Conservation (phyloP, 2,797 vertebrate species). For the Cichlasoma orientale region DNA sequence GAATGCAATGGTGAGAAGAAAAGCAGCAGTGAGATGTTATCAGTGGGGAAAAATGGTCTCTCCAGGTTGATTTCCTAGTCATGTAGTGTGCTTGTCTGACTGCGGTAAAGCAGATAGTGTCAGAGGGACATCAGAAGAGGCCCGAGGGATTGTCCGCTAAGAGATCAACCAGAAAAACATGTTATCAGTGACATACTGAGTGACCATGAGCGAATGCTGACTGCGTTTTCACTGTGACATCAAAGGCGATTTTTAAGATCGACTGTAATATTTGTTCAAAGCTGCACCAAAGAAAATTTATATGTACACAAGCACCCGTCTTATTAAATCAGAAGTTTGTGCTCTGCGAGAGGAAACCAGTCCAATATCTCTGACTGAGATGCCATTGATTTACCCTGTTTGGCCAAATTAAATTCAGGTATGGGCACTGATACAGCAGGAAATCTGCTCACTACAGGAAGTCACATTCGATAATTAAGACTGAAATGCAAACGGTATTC, state of each 20-base stretch:
- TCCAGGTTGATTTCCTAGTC: conserved; percentile 69
- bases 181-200: conserved; percentile 46
- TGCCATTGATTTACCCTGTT: conserved; percentile 40
- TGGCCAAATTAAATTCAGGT: conserved; percentile 46
- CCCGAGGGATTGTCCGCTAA: conserved; percentile 40
- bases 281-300: neutral
- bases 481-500: conserved; percentile 32
- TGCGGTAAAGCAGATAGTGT: conserved; percentile 63
- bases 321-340: conserved; percentile 39
- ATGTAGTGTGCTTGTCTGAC: conserved; percentile 56
- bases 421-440: conserved; percentile 25
- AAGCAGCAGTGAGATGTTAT: conserved; percentile 58
- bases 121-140: conserved; percentile 54
- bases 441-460: conserved; percentile 45
- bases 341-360: conserved; percentile 11
- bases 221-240: conserved; percentile 12
- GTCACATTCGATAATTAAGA: conserved; percentile 44
- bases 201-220: conserved; percentile 12
- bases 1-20: conserved; percentile 44
- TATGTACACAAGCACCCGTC: neutral
- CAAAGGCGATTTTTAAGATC: conserved; percentile 10
- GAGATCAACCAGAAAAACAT: conserved; percentile 51
- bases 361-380: conserved; percentile 37
- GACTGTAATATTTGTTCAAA: conserved; percentile 21
- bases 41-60: conserved; percentile 16